These are phyloP conservation scores for Ursus arctos DNA, from an alignment of 2,113 vertebrate species.

Conservation along the genomic window DNA sequence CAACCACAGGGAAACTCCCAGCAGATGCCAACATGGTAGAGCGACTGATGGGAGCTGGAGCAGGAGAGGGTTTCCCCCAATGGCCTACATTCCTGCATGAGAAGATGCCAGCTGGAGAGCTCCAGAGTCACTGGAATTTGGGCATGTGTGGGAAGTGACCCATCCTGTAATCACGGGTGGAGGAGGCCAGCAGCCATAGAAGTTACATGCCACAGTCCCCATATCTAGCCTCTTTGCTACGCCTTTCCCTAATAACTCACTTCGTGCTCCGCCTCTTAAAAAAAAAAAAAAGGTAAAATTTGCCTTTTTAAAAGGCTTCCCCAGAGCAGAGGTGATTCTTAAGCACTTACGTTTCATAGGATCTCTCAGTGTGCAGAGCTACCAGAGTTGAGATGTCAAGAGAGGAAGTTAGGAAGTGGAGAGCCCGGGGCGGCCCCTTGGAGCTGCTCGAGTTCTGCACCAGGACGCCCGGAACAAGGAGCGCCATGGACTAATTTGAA, in stretches of 20 bases:
- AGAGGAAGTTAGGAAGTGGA: background rate
- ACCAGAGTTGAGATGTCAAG: background rate
- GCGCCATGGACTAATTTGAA: background rate
- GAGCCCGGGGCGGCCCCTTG: fast-evolving
- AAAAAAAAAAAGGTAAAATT: background rate
- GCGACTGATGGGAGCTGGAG: background rate
- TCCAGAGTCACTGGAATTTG: background rate
- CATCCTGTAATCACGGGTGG: background rate
- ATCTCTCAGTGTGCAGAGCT: background rate
- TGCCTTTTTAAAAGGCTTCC: background rate
- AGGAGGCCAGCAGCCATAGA: background rate
- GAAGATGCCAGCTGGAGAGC: background rate
- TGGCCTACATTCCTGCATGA: background rate
- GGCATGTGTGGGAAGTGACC: background rate
- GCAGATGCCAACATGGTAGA: background rate
- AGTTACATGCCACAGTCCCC: background rate
- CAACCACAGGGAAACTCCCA: background rate
- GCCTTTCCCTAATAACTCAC: background rate
- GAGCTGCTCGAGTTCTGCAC: background rate
- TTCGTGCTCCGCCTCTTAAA: background rate
- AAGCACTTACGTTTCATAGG: background rate
- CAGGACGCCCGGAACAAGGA: background rate
- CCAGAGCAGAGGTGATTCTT: background rate
- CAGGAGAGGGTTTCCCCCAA: background rate
- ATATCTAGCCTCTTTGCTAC: background rate